Evolutionary conservation across 2,888 invertebrate species (phyloP).

Genomic region (Chaitophorus viminalis): DNA sequence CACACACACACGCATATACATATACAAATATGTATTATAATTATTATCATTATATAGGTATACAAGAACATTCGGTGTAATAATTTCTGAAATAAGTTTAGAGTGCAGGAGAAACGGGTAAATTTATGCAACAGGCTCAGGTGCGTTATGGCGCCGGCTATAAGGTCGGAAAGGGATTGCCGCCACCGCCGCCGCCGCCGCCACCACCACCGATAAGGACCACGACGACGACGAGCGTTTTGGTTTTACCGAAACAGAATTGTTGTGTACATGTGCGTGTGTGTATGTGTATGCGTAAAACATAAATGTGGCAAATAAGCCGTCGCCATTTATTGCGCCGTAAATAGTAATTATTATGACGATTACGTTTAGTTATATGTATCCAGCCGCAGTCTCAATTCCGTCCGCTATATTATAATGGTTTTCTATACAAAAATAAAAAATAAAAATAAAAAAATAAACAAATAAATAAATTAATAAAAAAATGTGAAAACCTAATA

Average conservation of each 20-base stretch:
- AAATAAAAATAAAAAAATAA: too few relatives aligned
- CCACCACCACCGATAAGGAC: too few relatives aligned
- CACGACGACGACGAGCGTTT: not conserved
- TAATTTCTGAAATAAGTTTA: not conserved
- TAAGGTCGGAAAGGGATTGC: not conserved
- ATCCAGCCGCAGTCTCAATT: too few relatives aligned
- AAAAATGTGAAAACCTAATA: too few relatives aligned
- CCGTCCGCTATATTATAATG: too few relatives aligned
- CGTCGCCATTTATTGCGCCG: not conserved
- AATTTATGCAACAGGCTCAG: not conserved
- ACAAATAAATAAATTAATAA: too few relatives aligned
- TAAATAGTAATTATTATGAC: not conserved
- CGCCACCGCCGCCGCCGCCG: too few relatives aligned
- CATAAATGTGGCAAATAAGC: not conserved
- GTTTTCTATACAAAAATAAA: too few relatives aligned
- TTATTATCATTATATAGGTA: not conserved
- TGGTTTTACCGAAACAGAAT: too few relatives aligned
- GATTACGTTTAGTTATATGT: not conserved
- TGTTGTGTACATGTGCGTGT: too few relatives aligned
- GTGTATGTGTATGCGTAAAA: too few relatives aligned
- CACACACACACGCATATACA: too few relatives aligned
- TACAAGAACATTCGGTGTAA: not conserved
- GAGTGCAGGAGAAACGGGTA: not conserved
- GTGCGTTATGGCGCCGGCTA: not conserved
- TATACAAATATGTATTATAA: not conserved